Conservation (phyloP, 2,113 vertebrate genomes). For the Channa argus region DNA sequence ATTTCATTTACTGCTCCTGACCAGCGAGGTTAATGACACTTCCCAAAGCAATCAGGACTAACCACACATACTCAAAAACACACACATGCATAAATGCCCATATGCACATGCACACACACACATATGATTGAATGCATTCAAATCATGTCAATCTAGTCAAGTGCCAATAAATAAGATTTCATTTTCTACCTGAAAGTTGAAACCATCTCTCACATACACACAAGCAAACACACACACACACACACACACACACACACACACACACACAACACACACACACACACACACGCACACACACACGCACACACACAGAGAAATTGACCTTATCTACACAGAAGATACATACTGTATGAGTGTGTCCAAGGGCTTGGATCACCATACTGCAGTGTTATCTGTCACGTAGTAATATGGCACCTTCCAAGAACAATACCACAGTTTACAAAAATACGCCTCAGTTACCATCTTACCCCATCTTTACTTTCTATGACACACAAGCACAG, state of each 20-base stretch:
- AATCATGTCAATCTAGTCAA: constrained; percentile 63
- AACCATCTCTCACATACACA: constrained; percentile 38
- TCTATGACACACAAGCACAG: background rate
- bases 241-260: background rate
- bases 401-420: constrained; percentile 11
- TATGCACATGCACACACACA: background rate
- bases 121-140: constrained; percentile 50
- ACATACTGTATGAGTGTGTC: background rate
- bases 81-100: background rate
- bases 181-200: constrained; percentile 62
- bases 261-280: constrained; percentile 31
- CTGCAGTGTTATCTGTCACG: background rate
- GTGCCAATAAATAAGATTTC: constrained; percentile 69
- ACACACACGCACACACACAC: constrained; percentile 8
- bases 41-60: constrained; percentile 71
- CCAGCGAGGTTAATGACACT: constrained; percentile 81
- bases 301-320: background rate
- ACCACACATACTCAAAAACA: constrained; percentile 19
- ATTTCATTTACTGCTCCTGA: constrained; percentile 80
- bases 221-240: constrained; percentile 32
- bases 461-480: background rate
- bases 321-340: background rate
- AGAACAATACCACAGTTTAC: constrained; percentile 41
- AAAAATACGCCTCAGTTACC: constrained; percentile 30
- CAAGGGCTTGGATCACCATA: constrained; percentile 20